Evolutionary conservation across 2,113 vertebrate species (phyloP).

Genomic region (Vulpes vulpes): DNA sequence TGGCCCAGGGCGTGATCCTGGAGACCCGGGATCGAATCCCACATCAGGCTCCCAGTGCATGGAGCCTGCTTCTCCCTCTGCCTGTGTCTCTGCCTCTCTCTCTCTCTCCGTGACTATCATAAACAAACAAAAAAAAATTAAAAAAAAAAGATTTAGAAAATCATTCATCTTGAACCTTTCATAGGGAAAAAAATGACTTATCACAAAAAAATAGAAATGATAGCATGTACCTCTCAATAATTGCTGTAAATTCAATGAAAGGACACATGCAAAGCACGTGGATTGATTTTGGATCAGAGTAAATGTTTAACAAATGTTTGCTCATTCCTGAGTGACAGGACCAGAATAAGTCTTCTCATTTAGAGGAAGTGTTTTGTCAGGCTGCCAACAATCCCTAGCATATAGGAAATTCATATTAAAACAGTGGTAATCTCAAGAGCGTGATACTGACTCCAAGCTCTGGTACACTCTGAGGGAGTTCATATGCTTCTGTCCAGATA

Average conservation of each 20-base stretch:
- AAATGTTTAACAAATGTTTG: background rate
- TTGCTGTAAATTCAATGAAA: background rate
- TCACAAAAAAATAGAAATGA: background rate
- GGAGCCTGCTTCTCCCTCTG: no score
- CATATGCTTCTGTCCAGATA: background rate
- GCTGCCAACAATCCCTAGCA: background rate
- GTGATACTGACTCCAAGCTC: background rate
- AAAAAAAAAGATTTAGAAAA: no score
- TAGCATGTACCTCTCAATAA: background rate
- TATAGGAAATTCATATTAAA: background rate
- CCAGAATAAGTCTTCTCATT: background rate
- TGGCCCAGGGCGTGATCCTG: no score
- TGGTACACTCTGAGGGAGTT: background rate
- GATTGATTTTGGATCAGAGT: background rate
- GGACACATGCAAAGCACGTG: background rate
- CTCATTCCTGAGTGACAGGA: background rate
- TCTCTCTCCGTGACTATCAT: no score
- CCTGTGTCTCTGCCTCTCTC: no score
- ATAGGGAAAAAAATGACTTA: background rate
- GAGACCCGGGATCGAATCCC: no score
- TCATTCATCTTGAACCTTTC: background rate
- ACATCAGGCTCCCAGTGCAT: no score
- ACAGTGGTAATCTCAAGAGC: background rate
- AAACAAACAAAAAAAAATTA: no score
- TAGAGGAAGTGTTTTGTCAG: background rate